Conservation (phyloP, 2,797 vertebrate species). For the Gorsachius magnificus region DNA sequence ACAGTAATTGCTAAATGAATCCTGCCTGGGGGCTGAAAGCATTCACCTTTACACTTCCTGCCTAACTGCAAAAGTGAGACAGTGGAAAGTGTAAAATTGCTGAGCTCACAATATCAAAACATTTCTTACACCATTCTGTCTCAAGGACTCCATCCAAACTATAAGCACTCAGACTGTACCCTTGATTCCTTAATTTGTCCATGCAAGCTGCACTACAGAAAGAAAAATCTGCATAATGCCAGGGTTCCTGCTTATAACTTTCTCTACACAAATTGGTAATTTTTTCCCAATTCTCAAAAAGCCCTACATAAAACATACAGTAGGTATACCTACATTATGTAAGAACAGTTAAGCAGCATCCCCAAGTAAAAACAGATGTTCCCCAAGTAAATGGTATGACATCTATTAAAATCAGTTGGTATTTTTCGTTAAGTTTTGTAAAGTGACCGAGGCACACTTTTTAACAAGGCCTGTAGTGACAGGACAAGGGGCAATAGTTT, state of each 20-base stretch:
- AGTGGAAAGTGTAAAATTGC: neutral
- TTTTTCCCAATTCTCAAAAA: neutral
- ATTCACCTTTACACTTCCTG: neutral
- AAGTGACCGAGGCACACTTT: neutral
- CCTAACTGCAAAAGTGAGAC: neutral
- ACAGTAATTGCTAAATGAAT: neutral
- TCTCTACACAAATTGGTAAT: neutral
- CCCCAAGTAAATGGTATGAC: neutral
- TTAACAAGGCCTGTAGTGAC: neutral
- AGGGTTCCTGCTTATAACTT: neutral
- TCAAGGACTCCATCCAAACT: neutral
- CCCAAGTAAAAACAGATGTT: neutral
- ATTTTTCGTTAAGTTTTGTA: rapidly evolving
- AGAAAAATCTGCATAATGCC: neutral
- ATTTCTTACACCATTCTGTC: neutral
- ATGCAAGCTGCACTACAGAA: neutral
- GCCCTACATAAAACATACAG: rapidly evolving
- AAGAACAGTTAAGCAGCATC: neutral
- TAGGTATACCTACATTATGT: neutral
- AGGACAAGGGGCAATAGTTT: neutral
- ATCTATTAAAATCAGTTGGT: neutral
- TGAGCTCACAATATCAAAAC: neutral
- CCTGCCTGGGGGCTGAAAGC: neutral
- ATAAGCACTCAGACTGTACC: neutral
- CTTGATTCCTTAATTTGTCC: neutral